Evolutionary conservation across 2,113 vertebrate species (phyloP), one percentile per base, ranked within the genome.

Genomic region (Phoxinus phoxinus): DNA sequence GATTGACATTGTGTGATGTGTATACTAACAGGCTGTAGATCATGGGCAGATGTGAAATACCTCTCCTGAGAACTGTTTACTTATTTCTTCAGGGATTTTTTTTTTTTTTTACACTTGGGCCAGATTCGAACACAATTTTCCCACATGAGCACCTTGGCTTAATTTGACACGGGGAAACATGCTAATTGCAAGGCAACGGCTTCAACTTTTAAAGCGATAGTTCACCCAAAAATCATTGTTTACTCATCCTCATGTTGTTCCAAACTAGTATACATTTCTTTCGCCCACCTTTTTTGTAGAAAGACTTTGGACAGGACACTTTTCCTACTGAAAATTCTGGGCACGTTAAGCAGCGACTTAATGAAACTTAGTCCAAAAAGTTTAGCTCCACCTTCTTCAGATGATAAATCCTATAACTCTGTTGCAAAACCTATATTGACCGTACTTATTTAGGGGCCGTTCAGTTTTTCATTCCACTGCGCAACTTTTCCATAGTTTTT

Each of bases 31-130:
- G 48, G 46, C 15, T 13, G 41, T 51, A 81, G 44, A 81, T 69
- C 61, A 81, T 67, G 79, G 30, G 79, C 61, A 81, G 79, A 81
- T 81, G 37, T 80, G 61, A 69, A 19, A 32, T 67, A 59, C 76
- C 32, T 59, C 53, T 79, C 53, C 23, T 59, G 53, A 79, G 32
- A 41, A 79, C 19, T 59, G 32, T 59, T 79, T 79, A 59, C 53
- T 56, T 23, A 9, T 56, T 56, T 23, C 17, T 53, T 21, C 53
- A 30, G 27, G 19, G 27, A 41, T 46, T 46, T 19, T 2, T 56
- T 19, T 58, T 19, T 58, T 78, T 37, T 59, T 13, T 21, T 58
- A 58, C 8, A 37, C 0, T n/a, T 41, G 6, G 23, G 35, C 2
- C 11, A 73, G 23, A 73, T 73, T 73, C 71, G 0, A 73, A 46